Evolutionary conservation across 2,888 invertebrate genomes (phyloP), one percentile per base, ranked within the genome.

Genomic region (Lochmaea crataegi): DNA sequence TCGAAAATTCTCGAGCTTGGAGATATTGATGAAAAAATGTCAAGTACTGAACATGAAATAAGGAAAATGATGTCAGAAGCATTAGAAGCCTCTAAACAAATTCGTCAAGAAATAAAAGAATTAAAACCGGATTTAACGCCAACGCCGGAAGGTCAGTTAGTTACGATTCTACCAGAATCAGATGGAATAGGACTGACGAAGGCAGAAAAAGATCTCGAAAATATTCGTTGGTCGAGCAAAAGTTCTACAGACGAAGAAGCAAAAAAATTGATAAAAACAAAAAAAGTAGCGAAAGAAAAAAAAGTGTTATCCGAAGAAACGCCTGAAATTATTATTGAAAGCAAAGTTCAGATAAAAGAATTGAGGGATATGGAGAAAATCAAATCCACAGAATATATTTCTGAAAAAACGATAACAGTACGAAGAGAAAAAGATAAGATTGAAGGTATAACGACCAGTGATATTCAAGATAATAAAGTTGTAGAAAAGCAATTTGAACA

Each of bases 51-150:
- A 67, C 76, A 76, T 53, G 85, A 87, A 71, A 84, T 87, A n/a
- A 81, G 83, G 51, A 86, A 85, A 77, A 83, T 88, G n/a, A 87
- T 88, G 81, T 85, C 84, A 38, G 88, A 88, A 81, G 87, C 88
- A 10, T 81, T 88, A 42, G 88, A 88, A 79, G 87, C 84, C n/a
- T 86, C 88, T 0, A 85, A 87, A 66, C 87, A 88, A 80, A 88
- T 89, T 38, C 86, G 88, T 75, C 85, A 87, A 60, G 88, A 89
- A 79, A 87, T 89, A 0, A 87, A 86, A 76, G 87, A 87, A 81
- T 73, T 88, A 11, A 88, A 88, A 80, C 89, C 89, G n/a, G 88
- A 89, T 79, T 80, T 89, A 71, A 88, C 88, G 2, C 88, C 88
- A n/a, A 89, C 88, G 2, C 88, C 88, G 3, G 88, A 88, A 78